Percentiles rank a stretch among this genome's conserved stretches.
These are phyloP conservation scores for Acleris laterana DNA, from an alignment of 2,888 invertebrate genomes.

Conservation along the genomic window DNA sequence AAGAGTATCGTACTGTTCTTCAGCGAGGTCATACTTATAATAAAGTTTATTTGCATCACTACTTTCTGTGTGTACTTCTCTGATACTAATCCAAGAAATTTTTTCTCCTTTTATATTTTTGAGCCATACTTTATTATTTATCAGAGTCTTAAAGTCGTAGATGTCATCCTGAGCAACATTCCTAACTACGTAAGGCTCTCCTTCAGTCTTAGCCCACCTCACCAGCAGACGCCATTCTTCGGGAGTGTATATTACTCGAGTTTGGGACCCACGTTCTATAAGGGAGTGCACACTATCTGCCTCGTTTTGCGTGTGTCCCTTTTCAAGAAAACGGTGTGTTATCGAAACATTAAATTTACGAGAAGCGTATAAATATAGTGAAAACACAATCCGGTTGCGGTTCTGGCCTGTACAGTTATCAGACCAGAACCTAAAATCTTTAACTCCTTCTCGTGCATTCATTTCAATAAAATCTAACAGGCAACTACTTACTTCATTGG, in stretches of 20 bases:
- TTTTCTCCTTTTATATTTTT: slow-evolving; percentile 36
- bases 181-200: slow-evolving; percentile 38
- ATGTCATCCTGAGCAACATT: slow-evolving; percentile 35
- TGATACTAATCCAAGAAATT: slow-evolving; percentile 36
- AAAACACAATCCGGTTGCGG: slow-evolving; percentile 38
- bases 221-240: slow-evolving; percentile 38
- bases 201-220: slow-evolving; percentile 40
- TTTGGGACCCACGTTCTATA: slow-evolving; percentile 27
- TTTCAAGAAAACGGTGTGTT: slow-evolving; percentile 35
- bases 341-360: slow-evolving; percentile 16
- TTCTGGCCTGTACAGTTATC: slow-evolving; percentile 38
- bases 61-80: slow-evolving; percentile 40
- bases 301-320: slow-evolving; percentile 37
- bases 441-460: not conserved
- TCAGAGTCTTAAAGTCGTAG: slow-evolving; percentile 39
- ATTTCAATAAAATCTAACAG: slow-evolving; percentile 8
- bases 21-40: slow-evolving; percentile 33
- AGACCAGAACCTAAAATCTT: slow-evolving; percentile 9
- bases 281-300: slow-evolving; percentile 37
- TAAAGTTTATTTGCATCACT: slow-evolving; percentile 39
- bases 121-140: slow-evolving; percentile 40
- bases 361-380: slow-evolving; percentile 30
- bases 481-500: slow-evolving; percentile 33
- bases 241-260: slow-evolving; percentile 33
- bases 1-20: slow-evolving; percentile 36